Percentiles rank a stretch among this genome's conserved stretches.
phyloP scores from a whole-genome alignment of 2,888 invertebrate species.

The Catonia carolina region DNA sequence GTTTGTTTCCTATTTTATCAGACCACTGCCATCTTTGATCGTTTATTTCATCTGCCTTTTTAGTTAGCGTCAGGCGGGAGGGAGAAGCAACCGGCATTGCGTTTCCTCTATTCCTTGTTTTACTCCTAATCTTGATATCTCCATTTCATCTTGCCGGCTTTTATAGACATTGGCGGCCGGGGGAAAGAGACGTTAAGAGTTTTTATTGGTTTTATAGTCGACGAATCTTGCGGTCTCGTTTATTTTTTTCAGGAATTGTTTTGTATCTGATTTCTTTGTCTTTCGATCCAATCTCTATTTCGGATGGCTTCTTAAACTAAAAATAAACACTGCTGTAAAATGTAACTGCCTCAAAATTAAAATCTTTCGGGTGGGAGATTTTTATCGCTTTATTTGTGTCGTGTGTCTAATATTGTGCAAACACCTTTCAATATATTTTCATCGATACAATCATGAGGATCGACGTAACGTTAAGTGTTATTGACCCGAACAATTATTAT shows the following conservation, averaged over 20 bases:
- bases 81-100: neutral
- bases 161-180: conserved; percentile 10
- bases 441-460: no score
- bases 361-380: neutral
- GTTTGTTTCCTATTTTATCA: conserved; percentile 25
- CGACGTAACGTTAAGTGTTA: no score
- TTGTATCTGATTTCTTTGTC: conserved; percentile 6
- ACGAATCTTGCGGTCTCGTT: neutral
- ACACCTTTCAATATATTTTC: conserved; percentile 2
- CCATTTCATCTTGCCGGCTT: conserved; percentile 12
- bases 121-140: conserved; percentile 7
- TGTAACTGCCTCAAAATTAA: conserved; percentile 5
- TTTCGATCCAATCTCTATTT: conserved; percentile 6
- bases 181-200: conserved; percentile 10
- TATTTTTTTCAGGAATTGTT: conserved; percentile 9
- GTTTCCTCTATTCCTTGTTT: conserved; percentile 1
- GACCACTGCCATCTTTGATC: conserved; percentile 25
- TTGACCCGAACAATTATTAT: no score
- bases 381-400: neutral
- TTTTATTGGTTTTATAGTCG: conserved; percentile 3
- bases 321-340: conserved; percentile 9
- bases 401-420: neutral
- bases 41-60: conserved; percentile 20
- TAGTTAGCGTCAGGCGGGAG: neutral
- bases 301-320: conserved; percentile 5